Evolutionary conservation across 2,888 invertebrate genomes (phyloP).

Genomic region (Schrankia costaestrigalis): DNA sequence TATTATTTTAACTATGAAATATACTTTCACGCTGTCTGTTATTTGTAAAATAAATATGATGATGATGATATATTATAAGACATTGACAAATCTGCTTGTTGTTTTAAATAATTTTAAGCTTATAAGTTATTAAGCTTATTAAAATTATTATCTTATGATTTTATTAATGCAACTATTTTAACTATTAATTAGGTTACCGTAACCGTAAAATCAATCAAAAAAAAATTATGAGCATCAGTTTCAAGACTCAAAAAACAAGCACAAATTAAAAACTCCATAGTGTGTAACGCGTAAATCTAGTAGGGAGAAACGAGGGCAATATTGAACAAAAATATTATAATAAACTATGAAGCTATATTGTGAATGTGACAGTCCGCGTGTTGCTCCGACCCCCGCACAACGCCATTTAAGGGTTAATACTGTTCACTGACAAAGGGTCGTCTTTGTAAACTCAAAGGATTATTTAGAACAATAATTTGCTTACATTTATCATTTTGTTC

Average conservation of each 20-base stretch:
- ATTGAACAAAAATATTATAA: constrained; percentile 74
- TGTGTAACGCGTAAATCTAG: constrained; percentile 32
- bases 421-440: constrained; percentile 55
- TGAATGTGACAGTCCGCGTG: constrained; percentile 77
- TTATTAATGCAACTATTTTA: no score
- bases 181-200: no score
- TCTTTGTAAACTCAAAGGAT: constrained; percentile 72
- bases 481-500: constrained; percentile 68
- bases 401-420: constrained; percentile 66
- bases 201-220: no score
- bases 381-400: constrained; percentile 53
- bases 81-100: no score
- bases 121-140: background rate
- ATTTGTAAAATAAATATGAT: no score
- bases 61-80: no score
- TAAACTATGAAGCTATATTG: constrained; percentile 74
- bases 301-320: constrained; percentile 59
- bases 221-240: no score
- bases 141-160: no score
- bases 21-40: no score
- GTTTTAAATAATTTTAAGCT: no score
- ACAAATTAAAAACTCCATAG: constrained; percentile 22
- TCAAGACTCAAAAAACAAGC: constrained; percentile 7
- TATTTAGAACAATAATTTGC: constrained; percentile 67
- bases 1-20: no score